Percentiles rank a stretch among this genome's conserved stretches.
Evolutionary conservation across 2,113 vertebrate genomes (phyloP).

Genomic region (Actinemys pallida): DNA sequence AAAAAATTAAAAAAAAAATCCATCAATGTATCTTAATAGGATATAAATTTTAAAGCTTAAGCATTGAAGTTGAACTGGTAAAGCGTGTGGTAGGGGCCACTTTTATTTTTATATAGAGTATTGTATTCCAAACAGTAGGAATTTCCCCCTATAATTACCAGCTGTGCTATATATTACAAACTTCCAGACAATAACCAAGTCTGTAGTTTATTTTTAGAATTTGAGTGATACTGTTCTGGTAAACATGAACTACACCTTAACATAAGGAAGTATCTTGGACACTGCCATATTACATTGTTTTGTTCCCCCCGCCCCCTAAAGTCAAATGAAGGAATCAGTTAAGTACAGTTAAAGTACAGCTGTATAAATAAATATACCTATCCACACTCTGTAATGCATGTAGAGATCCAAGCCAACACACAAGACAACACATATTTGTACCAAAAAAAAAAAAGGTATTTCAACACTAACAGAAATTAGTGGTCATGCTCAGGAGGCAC

Average conservation of each 20-base stretch:
- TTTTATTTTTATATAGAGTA: background rate
- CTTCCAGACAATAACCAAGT: background rate
- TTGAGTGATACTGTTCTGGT: background rate
- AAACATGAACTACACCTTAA: background rate
- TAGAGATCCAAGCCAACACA: accelerated
- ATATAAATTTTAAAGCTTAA: background rate
- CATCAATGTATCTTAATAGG: accelerated
- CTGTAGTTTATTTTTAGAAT: background rate
- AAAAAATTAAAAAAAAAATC: background rate
- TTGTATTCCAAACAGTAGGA: background rate
- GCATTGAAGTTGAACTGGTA: background rate
- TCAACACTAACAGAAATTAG: background rate
- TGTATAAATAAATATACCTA: background rate
- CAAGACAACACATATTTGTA: background rate
- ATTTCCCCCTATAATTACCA: background rate
- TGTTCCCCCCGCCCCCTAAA: background rate
- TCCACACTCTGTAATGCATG: background rate
- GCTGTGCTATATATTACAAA: background rate
- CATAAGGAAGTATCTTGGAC: background rate
- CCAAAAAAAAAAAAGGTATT: background rate
- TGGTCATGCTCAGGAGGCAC: slow-evolving; percentile 23
- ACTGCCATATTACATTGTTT: background rate
- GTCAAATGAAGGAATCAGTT: background rate
- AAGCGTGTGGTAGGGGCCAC: background rate
- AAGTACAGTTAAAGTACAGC: background rate